Conservation (phyloP, 2,113 vertebrate genomes). For the Oceanites oceanicus region DNA sequence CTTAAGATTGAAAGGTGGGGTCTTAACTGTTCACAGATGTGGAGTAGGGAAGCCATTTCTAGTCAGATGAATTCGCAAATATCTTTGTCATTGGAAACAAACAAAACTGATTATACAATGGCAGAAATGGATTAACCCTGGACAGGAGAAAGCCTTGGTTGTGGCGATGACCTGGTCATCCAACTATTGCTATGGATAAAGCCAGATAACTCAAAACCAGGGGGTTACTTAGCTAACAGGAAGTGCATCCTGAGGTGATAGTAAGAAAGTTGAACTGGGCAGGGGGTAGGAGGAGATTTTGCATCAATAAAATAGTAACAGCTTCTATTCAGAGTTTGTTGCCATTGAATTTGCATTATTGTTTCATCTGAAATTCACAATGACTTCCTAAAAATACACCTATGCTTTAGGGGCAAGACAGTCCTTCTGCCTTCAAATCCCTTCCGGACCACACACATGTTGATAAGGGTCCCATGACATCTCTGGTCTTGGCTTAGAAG, state of each 20-base stretch:
- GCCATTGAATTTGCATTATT: not conserved
- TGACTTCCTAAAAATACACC: not conserved
- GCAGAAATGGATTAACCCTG: not conserved
- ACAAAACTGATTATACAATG: not conserved
- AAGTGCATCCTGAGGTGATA: not conserved
- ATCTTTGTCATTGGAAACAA: not conserved
- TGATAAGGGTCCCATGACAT: not conserved
- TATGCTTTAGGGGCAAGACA: not conserved
- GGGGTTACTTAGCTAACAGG: not conserved
- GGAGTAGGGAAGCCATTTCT: not conserved
- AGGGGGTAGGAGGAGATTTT: not conserved
- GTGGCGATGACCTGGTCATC: not conserved
- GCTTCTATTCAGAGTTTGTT: not conserved
- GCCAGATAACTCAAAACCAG: not conserved
- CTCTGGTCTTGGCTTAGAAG: not conserved
- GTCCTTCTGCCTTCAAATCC: not conserved
- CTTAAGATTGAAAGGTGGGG: not conserved
- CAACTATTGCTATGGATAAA: not conserved
- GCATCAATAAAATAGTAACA: not conserved
- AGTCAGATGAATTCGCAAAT: not conserved
- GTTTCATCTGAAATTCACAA: not conserved
- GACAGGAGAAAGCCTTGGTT: not conserved
- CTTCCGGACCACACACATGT: not conserved
- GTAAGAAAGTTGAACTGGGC: not conserved
- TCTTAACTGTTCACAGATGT: not conserved